Evolutionary conservation across 92 coral and sea anemone genomes (phyloP).

Genomic region (Galaxea fascicularis): DNA sequence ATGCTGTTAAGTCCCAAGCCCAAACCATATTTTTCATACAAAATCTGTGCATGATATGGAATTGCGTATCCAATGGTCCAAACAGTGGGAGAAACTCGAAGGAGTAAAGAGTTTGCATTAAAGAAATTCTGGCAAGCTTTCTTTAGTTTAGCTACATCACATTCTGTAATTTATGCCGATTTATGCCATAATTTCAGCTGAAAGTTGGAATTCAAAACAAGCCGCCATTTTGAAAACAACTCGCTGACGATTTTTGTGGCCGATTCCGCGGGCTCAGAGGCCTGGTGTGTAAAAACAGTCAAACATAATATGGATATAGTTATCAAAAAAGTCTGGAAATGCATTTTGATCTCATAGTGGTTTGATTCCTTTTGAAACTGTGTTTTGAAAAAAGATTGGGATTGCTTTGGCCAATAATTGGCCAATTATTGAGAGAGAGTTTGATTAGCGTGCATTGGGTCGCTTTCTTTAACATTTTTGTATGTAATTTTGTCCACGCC

Average conservation of each 20-base stretch:
- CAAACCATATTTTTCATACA: conserved; percentile 64
- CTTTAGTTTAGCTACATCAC: conserved; percentile 43
- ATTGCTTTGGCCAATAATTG: too few relatives aligned
- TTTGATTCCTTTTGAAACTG: too few relatives aligned
- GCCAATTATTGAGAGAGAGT: too few relatives aligned
- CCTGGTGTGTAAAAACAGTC: too few relatives aligned
- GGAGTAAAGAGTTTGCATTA: conserved; percentile 58
- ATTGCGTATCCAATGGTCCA: conserved; percentile 70
- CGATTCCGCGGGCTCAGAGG: conserved; percentile 55
- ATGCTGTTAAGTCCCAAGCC: conserved; percentile 72
- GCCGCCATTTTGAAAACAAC: conserved; percentile 58
- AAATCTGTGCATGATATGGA: conserved; percentile 52
- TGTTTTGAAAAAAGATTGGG: too few relatives aligned
- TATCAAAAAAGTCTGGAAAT: too few relatives aligned
- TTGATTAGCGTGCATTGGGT: too few relatives aligned
- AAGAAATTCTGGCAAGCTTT: conserved; percentile 59
- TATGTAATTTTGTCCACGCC: too few relatives aligned
- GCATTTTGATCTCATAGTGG: too few relatives aligned
- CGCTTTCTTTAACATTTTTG: too few relatives aligned
- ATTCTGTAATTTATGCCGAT: neutral
- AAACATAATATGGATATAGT: too few relatives aligned
- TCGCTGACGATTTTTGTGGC: conserved; percentile 49
- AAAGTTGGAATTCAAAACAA: conserved; percentile 24
- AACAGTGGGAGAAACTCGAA: conserved; percentile 70
- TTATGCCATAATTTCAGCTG: conserved; percentile 34